Percentiles rank a stretch among this genome's conserved stretches.
Conservation (phyloP, 2,888 invertebrate species). For the Sminthurides aquaticus region DNA sequence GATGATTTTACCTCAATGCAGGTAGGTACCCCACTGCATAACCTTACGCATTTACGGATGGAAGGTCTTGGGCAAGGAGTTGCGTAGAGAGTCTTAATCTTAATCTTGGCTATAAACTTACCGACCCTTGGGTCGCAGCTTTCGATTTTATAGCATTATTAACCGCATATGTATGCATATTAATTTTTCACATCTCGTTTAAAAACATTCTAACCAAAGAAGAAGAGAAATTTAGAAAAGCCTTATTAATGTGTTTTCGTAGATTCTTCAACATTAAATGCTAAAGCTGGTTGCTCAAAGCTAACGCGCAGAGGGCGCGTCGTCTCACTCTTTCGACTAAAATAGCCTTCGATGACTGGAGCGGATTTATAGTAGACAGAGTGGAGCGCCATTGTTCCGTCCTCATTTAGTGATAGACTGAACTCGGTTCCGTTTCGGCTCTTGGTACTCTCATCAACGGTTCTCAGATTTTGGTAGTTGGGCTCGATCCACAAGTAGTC, state of each 20-base stretch:
- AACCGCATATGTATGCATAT: too few relatives aligned
- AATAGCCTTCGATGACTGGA: conserved; percentile 10
- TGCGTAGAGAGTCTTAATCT: too few relatives aligned
- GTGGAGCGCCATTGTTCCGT: conserved; percentile 1
- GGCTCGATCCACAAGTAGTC: conserved; percentile 18
- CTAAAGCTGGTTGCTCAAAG: neutral
- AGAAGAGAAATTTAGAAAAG: too few relatives aligned
- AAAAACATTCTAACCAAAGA: too few relatives aligned
- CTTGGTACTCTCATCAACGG: conserved; percentile 9
- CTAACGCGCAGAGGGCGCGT: neutral
- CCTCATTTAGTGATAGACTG: neutral
- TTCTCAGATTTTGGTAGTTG: conserved; percentile 13
- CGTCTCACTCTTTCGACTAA: conserved; percentile 1
- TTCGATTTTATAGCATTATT: too few relatives aligned
- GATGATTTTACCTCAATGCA: too few relatives aligned
- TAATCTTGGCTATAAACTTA: too few relatives aligned
- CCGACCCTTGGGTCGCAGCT: too few relatives aligned
- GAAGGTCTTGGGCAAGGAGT: too few relatives aligned
- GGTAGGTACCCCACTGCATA: too few relatives aligned
- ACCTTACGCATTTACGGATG: too few relatives aligned
- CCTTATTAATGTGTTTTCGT: neutral
- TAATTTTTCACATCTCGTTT: too few relatives aligned
- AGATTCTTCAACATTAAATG: neutral
- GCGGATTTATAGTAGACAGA: conserved; percentile 14
- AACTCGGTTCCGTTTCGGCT: conserved; percentile 13